Evolutionary conservation across 23 tunicate species (phyloP), one percentile per base, ranked within the genome.

Genomic region (Botrylloides violaceus): DNA sequence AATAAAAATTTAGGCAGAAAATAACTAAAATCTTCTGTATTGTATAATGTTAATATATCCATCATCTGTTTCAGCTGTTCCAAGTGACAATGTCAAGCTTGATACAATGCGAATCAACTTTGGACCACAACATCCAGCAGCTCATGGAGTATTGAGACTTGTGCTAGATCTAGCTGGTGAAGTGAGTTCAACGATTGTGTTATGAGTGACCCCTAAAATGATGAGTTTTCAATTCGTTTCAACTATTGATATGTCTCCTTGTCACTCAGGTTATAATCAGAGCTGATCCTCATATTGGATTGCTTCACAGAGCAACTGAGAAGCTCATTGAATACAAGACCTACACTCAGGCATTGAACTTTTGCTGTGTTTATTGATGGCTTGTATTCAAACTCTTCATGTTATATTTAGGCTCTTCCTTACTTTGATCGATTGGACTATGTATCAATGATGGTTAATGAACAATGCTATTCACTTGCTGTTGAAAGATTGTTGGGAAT

Each of bases 291-390:
- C 98, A 92, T 71, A 92, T 92, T 68, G 98, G 98, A 5, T 71
- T 92, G 37, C 76, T 92, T 6, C 98, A 92, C 70, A 58, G 98
- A 49, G 98, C 77, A 18, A 92, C 98, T 1, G 98, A 92, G 53
- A 92, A 92, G 73, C 77, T 92, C 60, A 92, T 92, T n/a, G 98
- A 92, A 76, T 85, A 92, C 79, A 92, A 92, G 38, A 92, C 98
- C 6, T 92, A 92, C 62, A 85, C 65, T 0, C 98, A 92, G 92
- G 98, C 79, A 35, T 5, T 22, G 29, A 59, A 59, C 28, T 26
- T 59, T 22, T 6, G 19, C 30, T 6, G 7, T 7, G 7, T 18
- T 5, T 59, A 59, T 22, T 18, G 64, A 22, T 32, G 6, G 39
- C 21, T 55, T 25, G 25, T 66, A 28, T 72, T 22, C 64, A 18